Evolutionary conservation across 2,888 invertebrate species (phyloP).

Genomic region (Caenorhabditis sp.): DNA sequence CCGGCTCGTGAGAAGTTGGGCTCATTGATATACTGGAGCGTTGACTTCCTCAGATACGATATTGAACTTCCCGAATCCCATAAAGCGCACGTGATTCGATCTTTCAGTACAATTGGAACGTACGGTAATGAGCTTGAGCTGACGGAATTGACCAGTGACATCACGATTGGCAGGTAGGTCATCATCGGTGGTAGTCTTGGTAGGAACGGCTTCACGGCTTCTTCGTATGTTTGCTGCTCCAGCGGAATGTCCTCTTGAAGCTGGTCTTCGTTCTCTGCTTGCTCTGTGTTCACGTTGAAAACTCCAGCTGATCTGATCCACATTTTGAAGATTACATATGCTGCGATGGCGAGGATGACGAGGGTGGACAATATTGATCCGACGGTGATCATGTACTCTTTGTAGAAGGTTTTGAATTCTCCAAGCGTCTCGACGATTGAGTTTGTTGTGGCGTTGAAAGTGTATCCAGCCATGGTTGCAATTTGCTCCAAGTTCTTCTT

Average conservation of each 20-base stretch:
- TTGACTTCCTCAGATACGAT: neutral
- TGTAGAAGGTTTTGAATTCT: constrained; percentile 3
- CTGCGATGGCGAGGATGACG: neutral
- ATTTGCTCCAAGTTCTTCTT: neutral
- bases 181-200: neutral
- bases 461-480: neutral
- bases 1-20: no score
- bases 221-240: neutral
- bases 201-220: constrained; percentile 8
- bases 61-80: constrained; percentile 10
- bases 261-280: no score
- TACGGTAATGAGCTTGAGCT: neutral
- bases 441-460: neutral
- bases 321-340: neutral
- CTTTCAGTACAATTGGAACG: constrained; percentile 4
- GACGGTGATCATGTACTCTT: constrained; percentile 1
- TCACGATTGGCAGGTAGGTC: constrained; percentile 11
- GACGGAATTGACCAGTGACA: neutral
- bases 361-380: neutral
- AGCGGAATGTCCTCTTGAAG: neutral
- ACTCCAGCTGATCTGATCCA: neutral
- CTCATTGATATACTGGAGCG: neutral
- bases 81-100: neutral
- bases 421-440: neutral
- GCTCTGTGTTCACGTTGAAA: neutral